Conservation (phyloP, 2,113 vertebrate genomes). For the Anseranas semipalmata region DNA sequence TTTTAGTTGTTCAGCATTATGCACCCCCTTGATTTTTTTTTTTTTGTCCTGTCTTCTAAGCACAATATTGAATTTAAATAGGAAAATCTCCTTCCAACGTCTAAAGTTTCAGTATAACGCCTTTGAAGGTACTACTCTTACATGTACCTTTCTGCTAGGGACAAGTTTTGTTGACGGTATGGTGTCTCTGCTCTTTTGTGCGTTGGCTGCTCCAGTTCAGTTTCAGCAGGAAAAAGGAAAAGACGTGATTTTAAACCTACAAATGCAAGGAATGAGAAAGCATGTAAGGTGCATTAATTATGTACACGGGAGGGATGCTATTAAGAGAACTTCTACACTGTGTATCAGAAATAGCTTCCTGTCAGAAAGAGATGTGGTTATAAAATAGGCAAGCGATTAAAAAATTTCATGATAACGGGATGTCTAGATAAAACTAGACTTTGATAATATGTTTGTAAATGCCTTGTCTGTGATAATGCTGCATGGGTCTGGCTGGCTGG, state of each 20-base stretch:
- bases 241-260: neutral
- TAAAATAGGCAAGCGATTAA: neutral
- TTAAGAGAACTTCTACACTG: neutral
- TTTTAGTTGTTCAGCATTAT: neutral
- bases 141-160: neutral
- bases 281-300: neutral
- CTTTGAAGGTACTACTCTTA: neutral
- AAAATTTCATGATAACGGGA: neutral
- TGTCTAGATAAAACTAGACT: neutral
- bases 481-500: neutral
- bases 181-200: neutral
- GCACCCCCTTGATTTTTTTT: neutral
- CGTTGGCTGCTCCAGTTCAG: neutral
- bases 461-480: neutral
- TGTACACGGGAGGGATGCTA: neutral
- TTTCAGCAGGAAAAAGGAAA: neutral
- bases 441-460: neutral
- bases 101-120: neutral
- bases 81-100: neutral
- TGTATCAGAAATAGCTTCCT: neutral
- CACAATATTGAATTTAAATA: neutral
- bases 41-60: neutral
- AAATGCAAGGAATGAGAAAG: neutral
- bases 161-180: neutral
- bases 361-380: neutral